A percentile compares a stretch with the other conserved stretches of the same genome.
These are phyloP conservation scores for Amazona vittata DNA, from an alignment of 2,113 vertebrate genomes.

Conservation along the genomic window DNA sequence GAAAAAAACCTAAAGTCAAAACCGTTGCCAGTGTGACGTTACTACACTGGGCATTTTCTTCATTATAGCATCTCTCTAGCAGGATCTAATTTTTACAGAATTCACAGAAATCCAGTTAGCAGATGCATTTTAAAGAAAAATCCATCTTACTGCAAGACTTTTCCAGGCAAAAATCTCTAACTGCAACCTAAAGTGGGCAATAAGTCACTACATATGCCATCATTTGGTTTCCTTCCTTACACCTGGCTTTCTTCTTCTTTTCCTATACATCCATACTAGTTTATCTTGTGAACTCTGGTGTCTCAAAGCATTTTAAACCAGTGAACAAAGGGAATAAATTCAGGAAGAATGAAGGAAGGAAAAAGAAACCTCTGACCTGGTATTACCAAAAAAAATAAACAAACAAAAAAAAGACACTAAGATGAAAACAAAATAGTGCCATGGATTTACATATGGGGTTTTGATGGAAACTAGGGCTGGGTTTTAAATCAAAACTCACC, in stretches of 20 bases:
- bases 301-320: constrained; percentile 31
- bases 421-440: constrained; percentile 85
- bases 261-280: not conserved
- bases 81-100: not conserved
- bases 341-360: constrained; percentile 71
- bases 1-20: not conserved
- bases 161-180: not conserved
- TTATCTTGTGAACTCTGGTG: not conserved
- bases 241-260: not conserved
- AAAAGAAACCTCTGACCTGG: constrained; percentile 76
- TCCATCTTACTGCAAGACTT: not conserved
- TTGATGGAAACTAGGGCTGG: constrained; percentile 85
- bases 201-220: not conserved
- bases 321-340: constrained; percentile 68
- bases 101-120: not conserved
- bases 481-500: constrained; percentile 86
- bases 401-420: constrained; percentile 79
- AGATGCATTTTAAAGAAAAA: not conserved
- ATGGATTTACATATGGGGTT: constrained; percentile 84
- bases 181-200: not conserved
- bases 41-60: not conserved
- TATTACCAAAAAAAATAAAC: constrained; percentile 66
- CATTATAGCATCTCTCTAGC: not conserved
- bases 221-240: not conserved
- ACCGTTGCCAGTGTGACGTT: not conserved